Evolutionary conservation across 2,797 vertebrate genomes (phyloP).

Genomic region (Poecilia velifera): DNA sequence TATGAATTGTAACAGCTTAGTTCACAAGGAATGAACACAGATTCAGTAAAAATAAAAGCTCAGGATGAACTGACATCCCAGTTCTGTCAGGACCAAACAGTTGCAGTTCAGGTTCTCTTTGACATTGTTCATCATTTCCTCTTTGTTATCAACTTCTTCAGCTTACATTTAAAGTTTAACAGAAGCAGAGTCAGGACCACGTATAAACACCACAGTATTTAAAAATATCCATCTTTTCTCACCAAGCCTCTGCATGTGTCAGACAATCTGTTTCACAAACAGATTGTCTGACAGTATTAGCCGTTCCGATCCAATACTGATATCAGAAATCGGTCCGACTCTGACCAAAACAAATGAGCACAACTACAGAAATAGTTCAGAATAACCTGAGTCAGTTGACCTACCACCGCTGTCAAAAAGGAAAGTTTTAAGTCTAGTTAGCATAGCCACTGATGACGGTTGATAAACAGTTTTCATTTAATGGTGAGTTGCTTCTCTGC

Average conservation of each 20-base stretch:
- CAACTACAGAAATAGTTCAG: too few species aligned
- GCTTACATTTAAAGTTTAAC: neutral
- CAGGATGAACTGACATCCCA: neutral
- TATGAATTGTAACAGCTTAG: neutral
- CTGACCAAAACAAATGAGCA: too few species aligned
- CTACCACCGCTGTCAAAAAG: too few species aligned
- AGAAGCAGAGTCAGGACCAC: neutral
- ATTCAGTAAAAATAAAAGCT: neutral
- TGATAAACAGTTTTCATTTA: too few species aligned
- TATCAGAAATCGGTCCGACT: too few species aligned
- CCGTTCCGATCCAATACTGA: too few species aligned
- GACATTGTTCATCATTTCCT: neutral
- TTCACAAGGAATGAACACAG: neutral
- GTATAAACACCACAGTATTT: neutral
- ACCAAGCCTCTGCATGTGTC: neutral
- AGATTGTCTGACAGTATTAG: too few species aligned
- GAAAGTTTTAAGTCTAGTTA: too few species aligned
- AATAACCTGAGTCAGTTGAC: too few species aligned
- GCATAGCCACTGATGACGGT: too few species aligned
- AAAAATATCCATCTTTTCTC: neutral
- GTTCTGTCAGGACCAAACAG: neutral
- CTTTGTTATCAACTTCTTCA: neutral
- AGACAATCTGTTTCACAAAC: neutral
- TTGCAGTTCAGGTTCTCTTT: neutral
- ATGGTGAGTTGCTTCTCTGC: too few species aligned